Evolutionary conservation across 2,113 vertebrate species (phyloP).

Genomic region (Acinonyx jubatus): DNA sequence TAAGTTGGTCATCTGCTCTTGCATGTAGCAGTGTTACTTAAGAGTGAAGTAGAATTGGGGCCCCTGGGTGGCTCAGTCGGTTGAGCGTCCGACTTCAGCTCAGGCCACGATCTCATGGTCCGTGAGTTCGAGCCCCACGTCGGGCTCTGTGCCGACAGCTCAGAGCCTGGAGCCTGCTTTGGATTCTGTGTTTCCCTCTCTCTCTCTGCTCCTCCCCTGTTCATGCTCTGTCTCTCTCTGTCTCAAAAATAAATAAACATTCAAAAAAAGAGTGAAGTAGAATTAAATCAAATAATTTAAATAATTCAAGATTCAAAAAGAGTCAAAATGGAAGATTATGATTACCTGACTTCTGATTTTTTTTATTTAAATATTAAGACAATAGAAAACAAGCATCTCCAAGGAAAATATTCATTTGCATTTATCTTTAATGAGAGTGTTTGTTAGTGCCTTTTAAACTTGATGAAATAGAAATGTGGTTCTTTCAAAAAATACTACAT

Average conservation of each 20-base stretch:
- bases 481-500: neutral
- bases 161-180: too few species aligned
- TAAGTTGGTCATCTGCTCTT: neutral
- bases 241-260: too few species aligned
- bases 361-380: neutral
- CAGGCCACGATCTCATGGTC: too few species aligned
- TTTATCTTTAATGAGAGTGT: neutral
- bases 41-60: neutral
- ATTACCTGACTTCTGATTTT: neutral
- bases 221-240: too few species aligned
- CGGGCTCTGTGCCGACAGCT: too few species aligned
- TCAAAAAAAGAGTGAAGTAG: neutral
- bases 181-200: too few species aligned
- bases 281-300: neutral
- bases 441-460: neutral
- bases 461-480: neutral
- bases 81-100: too few species aligned
- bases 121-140: too few species aligned
- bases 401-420: neutral
- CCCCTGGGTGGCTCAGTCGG: too few species aligned
- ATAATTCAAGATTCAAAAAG: neutral
- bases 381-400: neutral
- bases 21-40: neutral
- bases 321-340: neutral
- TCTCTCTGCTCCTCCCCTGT: too few species aligned